A percentile compares a stretch with the other conserved stretches of the same genome.
Evolutionary conservation across 2,888 invertebrate genomes (phyloP).

Genomic region (Apantesis nais): DNA sequence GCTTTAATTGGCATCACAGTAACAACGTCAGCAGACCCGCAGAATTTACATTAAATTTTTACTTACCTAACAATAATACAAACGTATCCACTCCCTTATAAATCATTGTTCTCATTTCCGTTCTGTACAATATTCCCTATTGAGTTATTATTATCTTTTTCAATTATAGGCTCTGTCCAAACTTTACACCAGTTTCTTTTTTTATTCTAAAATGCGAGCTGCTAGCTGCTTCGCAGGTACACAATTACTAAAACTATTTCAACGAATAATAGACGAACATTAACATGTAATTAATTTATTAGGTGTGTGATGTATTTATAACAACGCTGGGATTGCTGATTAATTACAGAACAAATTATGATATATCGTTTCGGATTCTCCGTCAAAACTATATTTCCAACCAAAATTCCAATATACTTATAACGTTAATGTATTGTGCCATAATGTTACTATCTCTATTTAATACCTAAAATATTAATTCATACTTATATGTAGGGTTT

Average conservation of each 20-base stretch:
- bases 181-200: background rate
- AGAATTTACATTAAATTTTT: background rate
- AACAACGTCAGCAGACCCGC: background rate
- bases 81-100: background rate
- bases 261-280: background rate
- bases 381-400: background rate
- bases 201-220: background rate
- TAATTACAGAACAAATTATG: conserved; percentile 7
- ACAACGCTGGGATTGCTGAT: background rate
- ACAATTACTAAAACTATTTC: background rate
- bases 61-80: conserved; percentile 11
- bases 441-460: background rate
- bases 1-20: too few species aligned
- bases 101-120: conserved; percentile 6
- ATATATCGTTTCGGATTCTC: conserved; percentile 4
- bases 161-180: background rate
- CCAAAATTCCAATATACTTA: background rate
- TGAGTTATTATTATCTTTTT: background rate
- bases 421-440: background rate
- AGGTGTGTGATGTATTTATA: background rate
- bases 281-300: conserved; percentile 4
- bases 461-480: background rate
- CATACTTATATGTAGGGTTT: too few species aligned
- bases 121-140: background rate
- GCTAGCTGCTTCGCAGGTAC: background rate